Evolutionary conservation across 2,797 vertebrate species (phyloP).

Genomic region (Sarcoramphus papa): DNA sequence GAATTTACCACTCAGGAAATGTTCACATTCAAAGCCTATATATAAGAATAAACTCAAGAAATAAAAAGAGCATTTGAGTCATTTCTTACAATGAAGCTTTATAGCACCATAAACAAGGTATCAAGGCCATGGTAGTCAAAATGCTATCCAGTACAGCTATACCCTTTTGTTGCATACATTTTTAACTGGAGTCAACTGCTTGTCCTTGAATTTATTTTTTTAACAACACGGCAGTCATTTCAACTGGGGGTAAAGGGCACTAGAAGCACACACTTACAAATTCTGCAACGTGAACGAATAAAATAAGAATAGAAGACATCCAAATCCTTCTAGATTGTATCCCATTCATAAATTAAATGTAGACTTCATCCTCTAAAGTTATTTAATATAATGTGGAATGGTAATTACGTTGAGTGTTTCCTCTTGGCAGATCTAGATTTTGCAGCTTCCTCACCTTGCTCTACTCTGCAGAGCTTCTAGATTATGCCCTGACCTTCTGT

Average conservation of each 20-base stretch:
- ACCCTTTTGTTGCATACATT: not conserved
- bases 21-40: not conserved
- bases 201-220: slow-evolving; percentile 11
- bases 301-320: not conserved
- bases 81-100: not conserved
- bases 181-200: not conserved
- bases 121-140: not conserved
- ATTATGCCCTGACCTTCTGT: not conserved
- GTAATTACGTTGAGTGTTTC: slow-evolving; percentile 4
- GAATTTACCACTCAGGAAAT: not conserved
- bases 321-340: not conserved
- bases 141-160: not conserved
- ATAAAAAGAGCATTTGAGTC: not conserved
- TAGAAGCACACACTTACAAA: not conserved
- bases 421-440: not conserved
- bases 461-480: not conserved
- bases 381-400: not conserved
- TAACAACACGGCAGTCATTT: not conserved
- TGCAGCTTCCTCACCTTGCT: not conserved
- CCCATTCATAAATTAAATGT: not conserved
- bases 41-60: not conserved
- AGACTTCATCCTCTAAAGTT: not conserved
- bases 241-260: not conserved
- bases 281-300: not conserved
- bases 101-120: not conserved